A percentile compares a stretch with the other conserved stretches of the same genome.
These are phyloP conservation scores for Dendrocincla fuliginosa DNA, from an alignment of 2,797 vertebrate species.

Conservation along the genomic window DNA sequence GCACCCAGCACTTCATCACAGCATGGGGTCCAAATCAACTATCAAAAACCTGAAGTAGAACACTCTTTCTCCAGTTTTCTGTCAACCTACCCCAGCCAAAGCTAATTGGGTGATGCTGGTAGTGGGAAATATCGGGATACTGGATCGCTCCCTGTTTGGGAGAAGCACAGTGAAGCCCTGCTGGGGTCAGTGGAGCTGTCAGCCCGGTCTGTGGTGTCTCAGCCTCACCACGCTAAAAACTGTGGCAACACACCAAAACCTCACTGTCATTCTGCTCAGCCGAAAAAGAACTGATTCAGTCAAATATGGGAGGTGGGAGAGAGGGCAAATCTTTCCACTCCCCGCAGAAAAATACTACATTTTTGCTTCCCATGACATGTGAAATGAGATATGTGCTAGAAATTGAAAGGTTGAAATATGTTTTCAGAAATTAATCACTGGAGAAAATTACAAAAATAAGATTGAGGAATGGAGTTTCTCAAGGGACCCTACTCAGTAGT, in stretches of 20 bases:
- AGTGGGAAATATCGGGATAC: neutral
- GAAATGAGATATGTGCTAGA: neutral
- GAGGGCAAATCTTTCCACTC: neutral
- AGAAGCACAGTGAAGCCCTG: neutral
- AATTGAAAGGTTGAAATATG: conserved; percentile 11
- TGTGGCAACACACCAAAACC: neutral
- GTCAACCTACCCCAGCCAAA: neutral
- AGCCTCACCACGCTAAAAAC: neutral
- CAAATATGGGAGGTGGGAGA: neutral
- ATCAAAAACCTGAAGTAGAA: conserved; percentile 24
- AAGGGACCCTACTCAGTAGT: neutral
- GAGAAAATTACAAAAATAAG: conserved; percentile 19
- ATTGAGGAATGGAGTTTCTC: neutral
- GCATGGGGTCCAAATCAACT: conserved; percentile 24
- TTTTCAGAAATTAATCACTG: conserved; percentile 40
- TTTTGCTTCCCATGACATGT: neutral
- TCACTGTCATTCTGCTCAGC: neutral
- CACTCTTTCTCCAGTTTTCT: neutral
- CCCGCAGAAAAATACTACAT: neutral
- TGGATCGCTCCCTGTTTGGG: neutral
- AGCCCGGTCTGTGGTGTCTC: neutral
- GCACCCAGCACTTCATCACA: conserved; percentile 36
- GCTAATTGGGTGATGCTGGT: neutral
- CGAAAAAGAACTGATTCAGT: neutral
- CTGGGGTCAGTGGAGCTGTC: neutral